A percentile compares a stretch with the other conserved stretches of the same genome.
Conservation (phyloP, 2,797 vertebrate genomes). For the Manis pentadactyla region DNA sequence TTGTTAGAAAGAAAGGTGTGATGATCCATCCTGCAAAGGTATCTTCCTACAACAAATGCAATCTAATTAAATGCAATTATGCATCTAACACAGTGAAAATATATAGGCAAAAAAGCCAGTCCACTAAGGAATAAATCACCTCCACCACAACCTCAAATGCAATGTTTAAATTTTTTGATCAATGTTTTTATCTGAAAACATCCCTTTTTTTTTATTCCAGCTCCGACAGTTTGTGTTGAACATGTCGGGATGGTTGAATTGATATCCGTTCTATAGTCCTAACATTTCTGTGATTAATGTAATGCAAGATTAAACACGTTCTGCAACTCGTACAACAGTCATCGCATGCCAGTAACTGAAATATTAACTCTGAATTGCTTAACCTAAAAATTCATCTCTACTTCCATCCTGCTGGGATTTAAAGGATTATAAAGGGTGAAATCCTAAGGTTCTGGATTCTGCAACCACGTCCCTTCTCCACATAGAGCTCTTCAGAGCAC, state of each 20-base stretch:
- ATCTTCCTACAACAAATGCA: neutral
- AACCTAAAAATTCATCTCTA: neutral
- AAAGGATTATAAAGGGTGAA: neutral
- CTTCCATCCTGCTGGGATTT: fast-evolving
- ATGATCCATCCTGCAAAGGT: neutral
- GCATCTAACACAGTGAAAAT: neutral
- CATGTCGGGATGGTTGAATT: neutral
- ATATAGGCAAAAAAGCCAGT: neutral
- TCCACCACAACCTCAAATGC: neutral
- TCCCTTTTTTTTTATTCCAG: neutral
- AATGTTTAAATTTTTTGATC: neutral
- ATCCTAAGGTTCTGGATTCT: neutral
- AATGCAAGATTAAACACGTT: neutral
- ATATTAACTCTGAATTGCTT: neutral
- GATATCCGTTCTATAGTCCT: neutral
- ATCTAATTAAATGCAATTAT: neutral
- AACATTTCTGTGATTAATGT: neutral
- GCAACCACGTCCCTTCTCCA: neutral
- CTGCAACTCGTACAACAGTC: neutral
- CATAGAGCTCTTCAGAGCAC: neutral
- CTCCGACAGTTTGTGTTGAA: neutral
- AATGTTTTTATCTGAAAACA: neutral
- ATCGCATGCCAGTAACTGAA: neutral
- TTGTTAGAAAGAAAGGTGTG: neutral
- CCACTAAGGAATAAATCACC: neutral